Evolutionary conservation across 2,113 vertebrate genomes (phyloP).

Genomic region (Geococcyx californianus): DNA sequence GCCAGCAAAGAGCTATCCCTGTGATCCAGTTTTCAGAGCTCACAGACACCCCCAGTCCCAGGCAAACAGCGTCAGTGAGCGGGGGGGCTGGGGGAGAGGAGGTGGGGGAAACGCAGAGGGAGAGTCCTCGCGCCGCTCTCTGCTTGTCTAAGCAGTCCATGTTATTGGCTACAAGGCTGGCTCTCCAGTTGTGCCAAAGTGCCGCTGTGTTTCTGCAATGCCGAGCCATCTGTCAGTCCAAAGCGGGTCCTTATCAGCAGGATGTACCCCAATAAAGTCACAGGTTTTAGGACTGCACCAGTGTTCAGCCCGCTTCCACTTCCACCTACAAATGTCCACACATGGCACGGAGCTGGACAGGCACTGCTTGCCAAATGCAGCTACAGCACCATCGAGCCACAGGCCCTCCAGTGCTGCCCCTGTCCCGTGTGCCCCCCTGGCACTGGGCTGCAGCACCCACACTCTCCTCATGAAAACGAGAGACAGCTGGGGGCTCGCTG

Average conservation of each 20-base stretch:
- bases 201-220: neutral
- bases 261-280: neutral
- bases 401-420: no score
- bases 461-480: no score
- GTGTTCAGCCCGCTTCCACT: neutral
- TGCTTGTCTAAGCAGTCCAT: conserved; percentile 21
- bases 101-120: neutral
- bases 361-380: neutral
- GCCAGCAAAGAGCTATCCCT: conserved; percentile 84
- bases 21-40: conserved; percentile 92
- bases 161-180: conserved; percentile 13
- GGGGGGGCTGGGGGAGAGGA: conserved; percentile 5
- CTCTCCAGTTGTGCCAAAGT: neutral
- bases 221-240: conserved; percentile 4
- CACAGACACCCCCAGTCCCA: conserved; percentile 83
- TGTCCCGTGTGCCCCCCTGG: no score
- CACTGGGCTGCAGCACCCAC: no score
- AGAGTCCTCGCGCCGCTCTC: neutral
- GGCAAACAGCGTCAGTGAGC: conserved; percentile 76
- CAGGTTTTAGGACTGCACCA: neutral
- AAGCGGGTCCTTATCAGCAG: conserved; percentile 44
- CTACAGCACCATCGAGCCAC: accelerated
- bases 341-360: accelerated
- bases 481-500: accelerated
- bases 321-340: neutral